Base-by-base conservation (phyloP, 2,113 vertebrate genomes). In the Gnathonemus echidnorhynchus region DNA sequence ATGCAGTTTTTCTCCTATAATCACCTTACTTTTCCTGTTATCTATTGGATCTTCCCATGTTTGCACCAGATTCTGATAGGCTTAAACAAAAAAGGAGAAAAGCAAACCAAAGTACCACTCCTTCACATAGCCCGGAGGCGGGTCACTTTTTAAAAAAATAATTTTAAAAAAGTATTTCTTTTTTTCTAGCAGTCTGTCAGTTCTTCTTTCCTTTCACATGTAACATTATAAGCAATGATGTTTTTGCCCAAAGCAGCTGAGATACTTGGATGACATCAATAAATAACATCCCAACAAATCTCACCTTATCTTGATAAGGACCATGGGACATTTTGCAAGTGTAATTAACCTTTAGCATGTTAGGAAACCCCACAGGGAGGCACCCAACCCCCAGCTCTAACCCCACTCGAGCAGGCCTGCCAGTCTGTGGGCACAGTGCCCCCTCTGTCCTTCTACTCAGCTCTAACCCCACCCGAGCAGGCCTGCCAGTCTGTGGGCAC, bases 161-260 rank as follows among this genome's bases (percentile, higher is more conserved):
- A 45, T 42, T 42, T 45, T 0, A 13, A 27, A 66, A 27, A 66
- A 27, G 6, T 6, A 3, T 17, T 80, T 11, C 0, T 89, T 89
- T 70, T 53, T 49, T 31, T 13, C 49, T 49, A 13, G 19, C 49
- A 39, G 42, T 48, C 88, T n/a, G 46, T 15, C 70, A 83, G 17
- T 8, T 13, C 70, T 8, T 77, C 66, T 19, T 27, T n/a, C 31
- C 11, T 70, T 83, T 83, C 50, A 27, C 70, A 11, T 50, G 45
- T 52, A 70, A 35, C 17, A 70, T 31, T 24, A 21, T 21, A 27
- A 48, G 39, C n/a, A 35, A 27, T 49, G 27, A 35, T 31, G 27
- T 50, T 89, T 89, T 49, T 86, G 46, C 84, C 84, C 49, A 86
- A 85, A 86, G 83, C 83, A 86, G 46, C 45, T 86, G 42, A 86